Evolutionary conservation across 1,140 invertebrate species (phyloP), one percentile per base, ranked within the genome.

Genomic region (Drosophila melanogaster): DNA sequence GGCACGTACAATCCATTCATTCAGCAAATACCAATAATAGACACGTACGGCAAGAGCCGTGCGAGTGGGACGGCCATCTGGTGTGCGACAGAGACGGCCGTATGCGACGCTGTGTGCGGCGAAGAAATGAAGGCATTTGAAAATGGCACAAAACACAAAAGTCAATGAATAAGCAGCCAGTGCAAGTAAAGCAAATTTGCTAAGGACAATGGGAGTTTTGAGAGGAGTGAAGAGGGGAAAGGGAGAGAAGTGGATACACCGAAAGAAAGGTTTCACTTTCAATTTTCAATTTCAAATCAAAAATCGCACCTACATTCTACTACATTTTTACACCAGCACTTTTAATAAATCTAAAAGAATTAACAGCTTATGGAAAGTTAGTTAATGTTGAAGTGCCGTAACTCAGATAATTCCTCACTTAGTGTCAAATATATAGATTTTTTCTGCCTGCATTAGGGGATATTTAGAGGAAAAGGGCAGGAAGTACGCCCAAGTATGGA

Each of bases 21-120:
- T 87, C 84, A 87, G 84, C 84, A 87, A 87, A 87, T 87, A 87
- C 84, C 84, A 87, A 87, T 87, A 87, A 87, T 89, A 87, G 84
- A 87, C 78, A 87, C 83, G 83, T 87, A 87, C 83, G 72, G 55
- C 35, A 37, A 50, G 46, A 33, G 62, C 50, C 74, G 73, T 50
- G 57, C 19, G 30, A 58, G 14, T 40, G 49, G 57, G 62, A 69
- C n/a, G 19, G 51, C 38, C 33, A 8, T 38, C 10, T 15, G 41
- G 15, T 26, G 47, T 35, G 4, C 41, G 26, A 66, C 8, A 35
- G 44, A 41, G 57, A 47, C 7, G 33, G 43, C n/a, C 15, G 17
- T 40, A 46, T 38, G 37, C 12, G 35, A 3, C n/a, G 37, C 14
- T 41, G 58, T 51, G 59, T 53, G 38, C 17, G 49, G 38, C 51